A percentile compares a stretch with the other conserved stretches of the same genome.
These are phyloP conservation scores for Myiotriccus ornatus DNA, from an alignment of 2,797 vertebrate genomes.

Conservation along the genomic window DNA sequence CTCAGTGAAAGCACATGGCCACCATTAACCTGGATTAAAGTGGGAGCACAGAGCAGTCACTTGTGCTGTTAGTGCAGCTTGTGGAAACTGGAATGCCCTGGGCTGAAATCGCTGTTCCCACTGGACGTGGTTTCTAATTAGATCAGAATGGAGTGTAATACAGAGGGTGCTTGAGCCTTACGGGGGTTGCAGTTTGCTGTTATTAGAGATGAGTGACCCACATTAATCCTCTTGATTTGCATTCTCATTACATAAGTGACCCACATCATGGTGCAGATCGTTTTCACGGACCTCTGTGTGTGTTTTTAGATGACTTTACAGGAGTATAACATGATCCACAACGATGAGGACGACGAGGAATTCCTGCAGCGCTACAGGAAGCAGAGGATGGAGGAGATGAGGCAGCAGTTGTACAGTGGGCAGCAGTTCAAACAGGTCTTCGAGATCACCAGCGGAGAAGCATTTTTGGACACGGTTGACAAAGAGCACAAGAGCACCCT, in stretches of 20 bases:
- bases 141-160: not conserved
- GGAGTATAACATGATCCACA: slow-evolving; percentile 86
- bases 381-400: slow-evolving; percentile 96
- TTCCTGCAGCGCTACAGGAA: slow-evolving; percentile 93
- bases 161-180: not conserved
- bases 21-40: slow-evolving; percentile 20
- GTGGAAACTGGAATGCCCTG: not conserved
- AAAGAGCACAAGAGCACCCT: slow-evolving; percentile 88
- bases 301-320: slow-evolving; percentile 86
- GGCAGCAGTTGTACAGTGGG: slow-evolving; percentile 85
- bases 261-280: not conserved
- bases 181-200: not conserved
- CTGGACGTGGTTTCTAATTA: not conserved
- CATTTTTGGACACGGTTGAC: slow-evolving; percentile 91
- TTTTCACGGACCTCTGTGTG: not conserved
- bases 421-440: slow-evolving; percentile 89
- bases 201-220: slow-evolving; percentile 1
- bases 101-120: not conserved
- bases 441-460: slow-evolving; percentile 88
- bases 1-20: not conserved
- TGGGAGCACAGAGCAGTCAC: not conserved
- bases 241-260: not conserved
- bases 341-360: slow-evolving; percentile 87
- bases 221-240: slow-evolving; percentile 14
- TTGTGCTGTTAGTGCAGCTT: not conserved